phyloP scores from a whole-genome alignment of 2,113 vertebrate species.

The Crotophaga sulcirostris region DNA sequence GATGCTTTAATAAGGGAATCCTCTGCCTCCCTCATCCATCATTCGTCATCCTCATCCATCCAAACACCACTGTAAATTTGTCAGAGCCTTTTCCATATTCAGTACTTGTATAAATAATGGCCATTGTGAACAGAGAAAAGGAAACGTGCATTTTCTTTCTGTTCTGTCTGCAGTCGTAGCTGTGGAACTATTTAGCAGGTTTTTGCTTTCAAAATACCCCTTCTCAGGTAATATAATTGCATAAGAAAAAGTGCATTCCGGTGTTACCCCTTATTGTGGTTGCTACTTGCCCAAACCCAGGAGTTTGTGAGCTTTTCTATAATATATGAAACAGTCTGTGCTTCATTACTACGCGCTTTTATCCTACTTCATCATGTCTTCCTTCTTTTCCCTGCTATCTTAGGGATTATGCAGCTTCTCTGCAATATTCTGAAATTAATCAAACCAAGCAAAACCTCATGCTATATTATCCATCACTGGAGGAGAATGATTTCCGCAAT shows the following conservation, averaged over 20 bases:
- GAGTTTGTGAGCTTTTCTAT: conserved; percentile 1
- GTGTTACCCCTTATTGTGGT: conserved; percentile 45
- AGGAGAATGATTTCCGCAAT: conserved; percentile 69
- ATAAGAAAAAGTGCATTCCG: conserved; percentile 28
- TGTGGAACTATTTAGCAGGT: neutral
- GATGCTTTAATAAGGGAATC: conserved; percentile 81
- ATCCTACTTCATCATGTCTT: conserved; percentile 64
- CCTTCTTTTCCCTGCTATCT: conserved; percentile 67
- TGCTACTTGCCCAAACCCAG: neutral
- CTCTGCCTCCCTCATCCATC: conserved; percentile 77
- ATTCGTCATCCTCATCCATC: conserved; percentile 75
- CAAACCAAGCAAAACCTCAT: conserved; percentile 78
- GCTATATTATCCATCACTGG: conserved; percentile 75
- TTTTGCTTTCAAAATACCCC: conserved; percentile 30
- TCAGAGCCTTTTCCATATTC: conserved; percentile 80
- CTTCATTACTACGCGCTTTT: conserved; percentile 54
- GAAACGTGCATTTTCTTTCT: conserved; percentile 36
- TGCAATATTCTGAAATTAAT: conserved; percentile 82
- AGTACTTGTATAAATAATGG: conserved; percentile 76
- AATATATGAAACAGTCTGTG: conserved; percentile 27
- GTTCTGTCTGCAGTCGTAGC: conserved; percentile 21
- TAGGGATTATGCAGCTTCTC: conserved; percentile 79
- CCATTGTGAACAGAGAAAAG: conserved; percentile 49
- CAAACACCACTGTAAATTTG: conserved; percentile 78
- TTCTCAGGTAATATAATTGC: neutral